These are phyloP conservation scores for Addax nasomaculatus DNA, from an alignment of 2,113 vertebrate species.

Conservation along the genomic window DNA sequence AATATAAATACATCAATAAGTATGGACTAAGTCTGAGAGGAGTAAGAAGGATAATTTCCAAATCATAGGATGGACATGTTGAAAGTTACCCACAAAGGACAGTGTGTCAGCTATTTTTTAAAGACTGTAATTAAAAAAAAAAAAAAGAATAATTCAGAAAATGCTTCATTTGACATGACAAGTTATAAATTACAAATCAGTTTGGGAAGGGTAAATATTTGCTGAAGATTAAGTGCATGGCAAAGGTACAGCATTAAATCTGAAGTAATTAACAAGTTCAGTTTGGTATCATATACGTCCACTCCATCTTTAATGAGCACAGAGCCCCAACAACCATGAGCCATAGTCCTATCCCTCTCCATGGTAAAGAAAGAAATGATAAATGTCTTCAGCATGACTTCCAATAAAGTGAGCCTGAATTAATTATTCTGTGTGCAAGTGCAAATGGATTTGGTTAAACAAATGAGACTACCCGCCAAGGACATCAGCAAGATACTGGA, in stretches of 20 bases:
- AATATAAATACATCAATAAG: background rate
- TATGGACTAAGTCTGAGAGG: background rate
- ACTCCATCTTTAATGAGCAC: slow-evolving; percentile 47
- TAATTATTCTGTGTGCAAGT: slow-evolving; percentile 47
- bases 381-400: slow-evolving; percentile 27
- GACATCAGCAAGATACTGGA: background rate
- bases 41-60: background rate
- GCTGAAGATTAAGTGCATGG: slow-evolving; percentile 40
- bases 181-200: slow-evolving; percentile 12
- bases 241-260: slow-evolving; percentile 45
- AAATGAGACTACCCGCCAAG: slow-evolving; percentile 3
- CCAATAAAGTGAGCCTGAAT: slow-evolving; percentile 14
- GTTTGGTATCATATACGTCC: slow-evolving; percentile 33
- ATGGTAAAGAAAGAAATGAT: slow-evolving; percentile 37
- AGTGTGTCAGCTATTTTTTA: slow-evolving; percentile 7
- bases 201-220: slow-evolving; percentile 55
- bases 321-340: background rate
- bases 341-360: background rate
- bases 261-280: slow-evolving; percentile 54
- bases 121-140: slow-evolving; percentile 23
- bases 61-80: background rate
- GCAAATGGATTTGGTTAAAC: slow-evolving; percentile 44
- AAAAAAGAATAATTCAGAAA: slow-evolving; percentile 23
- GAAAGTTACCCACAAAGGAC: background rate
- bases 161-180: slow-evolving; percentile 30